Evolutionary conservation across 2,888 invertebrate species (phyloP).

Genomic region (Paralinhomoeus sp.): DNA sequence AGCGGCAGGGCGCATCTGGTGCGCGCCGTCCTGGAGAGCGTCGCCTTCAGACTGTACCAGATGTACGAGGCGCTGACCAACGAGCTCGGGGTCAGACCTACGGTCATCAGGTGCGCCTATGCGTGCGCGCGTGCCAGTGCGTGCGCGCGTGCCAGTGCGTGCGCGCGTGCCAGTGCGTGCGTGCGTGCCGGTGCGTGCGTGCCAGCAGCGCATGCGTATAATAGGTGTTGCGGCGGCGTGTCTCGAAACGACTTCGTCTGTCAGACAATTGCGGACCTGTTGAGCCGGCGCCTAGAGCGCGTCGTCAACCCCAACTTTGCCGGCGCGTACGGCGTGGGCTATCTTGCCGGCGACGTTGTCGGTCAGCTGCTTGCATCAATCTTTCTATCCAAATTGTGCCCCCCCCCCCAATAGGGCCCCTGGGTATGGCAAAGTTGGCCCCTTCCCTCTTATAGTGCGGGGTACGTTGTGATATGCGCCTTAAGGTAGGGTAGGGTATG

Average conservation of each 20-base stretch:
- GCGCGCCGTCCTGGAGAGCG: slow-evolving; percentile 58
- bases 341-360: slow-evolving; percentile 53
- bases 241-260: slow-evolving; percentile 71
- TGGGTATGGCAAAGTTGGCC: too few relatives aligned
- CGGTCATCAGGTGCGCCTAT: slow-evolving; percentile 38
- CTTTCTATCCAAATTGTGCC: too few relatives aligned
- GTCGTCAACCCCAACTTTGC: slow-evolving; percentile 40
- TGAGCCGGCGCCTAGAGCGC: slow-evolving; percentile 49
- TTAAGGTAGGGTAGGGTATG: too few relatives aligned
- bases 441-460: too few relatives aligned
- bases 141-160: too few relatives aligned
- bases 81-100: slow-evolving; percentile 39
- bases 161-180: too few relatives aligned
- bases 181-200: too few relatives aligned
- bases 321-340: slow-evolving; percentile 53
- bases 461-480: too few relatives aligned
- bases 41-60: slow-evolving; percentile 55
- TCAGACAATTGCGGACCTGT: slow-evolving; percentile 61
- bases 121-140: too few relatives aligned
- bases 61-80: slow-evolving; percentile 46
- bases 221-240: slow-evolving; percentile 89
- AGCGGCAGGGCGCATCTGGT: slow-evolving; percentile 40
- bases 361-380: slow-evolving; percentile 39
- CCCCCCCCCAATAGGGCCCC: too few relatives aligned
- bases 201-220: too few relatives aligned